These are phyloP conservation scores for Antheraea assamensis DNA, from an alignment of 2,888 invertebrate genomes.

Conservation along the genomic window DNA sequence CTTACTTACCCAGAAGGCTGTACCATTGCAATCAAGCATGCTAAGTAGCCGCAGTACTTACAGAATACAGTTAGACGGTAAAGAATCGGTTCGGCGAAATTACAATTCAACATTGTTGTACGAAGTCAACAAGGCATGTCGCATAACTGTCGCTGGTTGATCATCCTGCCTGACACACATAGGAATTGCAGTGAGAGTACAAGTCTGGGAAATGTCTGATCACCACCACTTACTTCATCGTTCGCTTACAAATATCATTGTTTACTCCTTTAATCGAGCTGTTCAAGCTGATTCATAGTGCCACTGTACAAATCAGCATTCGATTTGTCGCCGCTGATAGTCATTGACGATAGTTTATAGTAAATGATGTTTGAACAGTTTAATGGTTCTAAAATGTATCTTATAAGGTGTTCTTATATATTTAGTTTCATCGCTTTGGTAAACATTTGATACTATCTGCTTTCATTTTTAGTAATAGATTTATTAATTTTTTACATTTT, in stretches of 20 bases:
- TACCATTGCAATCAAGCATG: conserved; percentile 13
- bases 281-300: conserved; percentile 12
- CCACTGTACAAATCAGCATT: conserved; percentile 11
- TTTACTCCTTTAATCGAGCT: conserved; percentile 31
- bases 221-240: conserved; percentile 25
- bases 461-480: too few relatives aligned
- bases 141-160: conserved; percentile 40
- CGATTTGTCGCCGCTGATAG: not conserved
- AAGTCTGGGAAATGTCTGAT: conserved; percentile 48
- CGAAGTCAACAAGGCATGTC: conserved; percentile 31
- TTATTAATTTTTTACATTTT: too few relatives aligned
- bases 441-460: too few relatives aligned
- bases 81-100: conserved; percentile 31
- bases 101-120: conserved; percentile 24
- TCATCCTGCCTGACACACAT: conserved; percentile 42
- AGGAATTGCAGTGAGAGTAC: conserved; percentile 43
- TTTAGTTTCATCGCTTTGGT: not conserved
- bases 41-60: conserved; percentile 9
- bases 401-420: not conserved
- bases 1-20: conserved; percentile 8
- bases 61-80: conserved; percentile 1
- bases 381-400: not conserved
- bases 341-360: not conserved
- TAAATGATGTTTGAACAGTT: not conserved
- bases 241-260: conserved; percentile 50